These are phyloP conservation scores for Aspidoscelis tigris DNA, from an alignment of 2,113 vertebrate species.

Conservation along the genomic window DNA sequence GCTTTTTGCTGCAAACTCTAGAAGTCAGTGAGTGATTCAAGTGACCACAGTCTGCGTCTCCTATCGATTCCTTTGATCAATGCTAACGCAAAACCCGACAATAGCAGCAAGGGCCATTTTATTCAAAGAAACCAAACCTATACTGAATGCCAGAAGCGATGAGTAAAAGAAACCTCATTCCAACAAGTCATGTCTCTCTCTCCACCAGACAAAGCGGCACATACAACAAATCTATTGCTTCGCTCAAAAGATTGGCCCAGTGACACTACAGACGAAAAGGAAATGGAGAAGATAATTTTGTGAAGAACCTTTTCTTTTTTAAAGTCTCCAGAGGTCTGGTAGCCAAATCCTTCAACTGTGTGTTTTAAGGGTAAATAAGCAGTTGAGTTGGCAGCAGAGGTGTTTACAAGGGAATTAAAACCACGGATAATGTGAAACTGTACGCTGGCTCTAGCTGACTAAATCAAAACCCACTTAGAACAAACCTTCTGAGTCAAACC, in stretches of 20 bases:
- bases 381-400: constrained; percentile 55
- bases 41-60: constrained; percentile 15
- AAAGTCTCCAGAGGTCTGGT: constrained; percentile 44
- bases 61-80: constrained; percentile 56
- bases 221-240: constrained; percentile 29
- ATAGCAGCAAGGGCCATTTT: constrained; percentile 23
- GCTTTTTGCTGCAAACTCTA: not conserved
- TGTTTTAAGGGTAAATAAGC: constrained; percentile 59
- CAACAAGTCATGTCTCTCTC: not conserved
- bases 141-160: not conserved
- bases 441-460: constrained; percentile 24
- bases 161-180: not conserved
- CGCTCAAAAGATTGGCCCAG: constrained; percentile 44
- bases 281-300: constrained; percentile 42
- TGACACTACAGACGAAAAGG: constrained; percentile 31
- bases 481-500: constrained; percentile 40
- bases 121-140: constrained; percentile 11
- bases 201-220: not conserved
- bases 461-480: constrained; percentile 20
- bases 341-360: constrained; percentile 54
- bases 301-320: constrained; percentile 39
- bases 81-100: constrained; percentile 57
- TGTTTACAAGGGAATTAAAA: constrained; percentile 55
- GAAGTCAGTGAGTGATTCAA: constrained; percentile 9
- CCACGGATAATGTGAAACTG: constrained; percentile 29